These are phyloP conservation scores for Tenthredo amoena DNA, from an alignment of 2,888 invertebrate species.

Conservation along the genomic window DNA sequence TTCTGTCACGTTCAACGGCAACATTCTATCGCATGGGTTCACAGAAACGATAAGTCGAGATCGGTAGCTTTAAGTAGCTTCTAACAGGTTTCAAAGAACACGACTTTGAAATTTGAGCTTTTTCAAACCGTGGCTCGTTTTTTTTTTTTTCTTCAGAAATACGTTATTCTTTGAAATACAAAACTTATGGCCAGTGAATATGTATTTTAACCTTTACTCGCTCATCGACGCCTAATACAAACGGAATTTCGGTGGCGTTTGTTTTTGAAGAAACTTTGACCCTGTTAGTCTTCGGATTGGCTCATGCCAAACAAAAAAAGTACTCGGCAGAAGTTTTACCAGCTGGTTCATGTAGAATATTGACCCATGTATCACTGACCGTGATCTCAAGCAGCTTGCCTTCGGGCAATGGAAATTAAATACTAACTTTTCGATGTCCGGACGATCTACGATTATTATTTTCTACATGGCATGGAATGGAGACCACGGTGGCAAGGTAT, in stretches of 20 bases:
- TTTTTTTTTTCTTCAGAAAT: neutral
- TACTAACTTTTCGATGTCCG: conserved; percentile 23
- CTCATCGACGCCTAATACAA: neutral
- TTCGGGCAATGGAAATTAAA: neutral
- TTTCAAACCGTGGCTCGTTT: neutral
- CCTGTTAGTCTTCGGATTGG: neutral
- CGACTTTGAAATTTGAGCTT: neutral
- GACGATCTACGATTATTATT: neutral
- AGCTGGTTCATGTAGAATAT: conserved; percentile 7
- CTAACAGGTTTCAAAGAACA: neutral
- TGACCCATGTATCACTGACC: neutral
- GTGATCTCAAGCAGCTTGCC: neutral
- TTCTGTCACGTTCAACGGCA: conserved; percentile 22
- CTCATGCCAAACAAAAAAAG: conserved; percentile 7
- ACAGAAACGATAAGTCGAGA: neutral
- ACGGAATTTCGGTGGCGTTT: neutral
- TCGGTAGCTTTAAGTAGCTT: neutral
- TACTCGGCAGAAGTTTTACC: neutral
- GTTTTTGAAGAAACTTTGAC: conserved; percentile 11
- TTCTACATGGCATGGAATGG: neutral
- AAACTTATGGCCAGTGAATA: neutral
- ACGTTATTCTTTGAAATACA: neutral
- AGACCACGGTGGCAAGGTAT: neutral
- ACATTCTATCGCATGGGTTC: neutral
- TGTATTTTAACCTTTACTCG: neutral